A percentile compares a stretch with the other conserved stretches of the same genome.
Evolutionary conservation across 35 echinoderm and acorn worm genomes (phyloP).

Genomic region (Apostichopus californicus): DNA sequence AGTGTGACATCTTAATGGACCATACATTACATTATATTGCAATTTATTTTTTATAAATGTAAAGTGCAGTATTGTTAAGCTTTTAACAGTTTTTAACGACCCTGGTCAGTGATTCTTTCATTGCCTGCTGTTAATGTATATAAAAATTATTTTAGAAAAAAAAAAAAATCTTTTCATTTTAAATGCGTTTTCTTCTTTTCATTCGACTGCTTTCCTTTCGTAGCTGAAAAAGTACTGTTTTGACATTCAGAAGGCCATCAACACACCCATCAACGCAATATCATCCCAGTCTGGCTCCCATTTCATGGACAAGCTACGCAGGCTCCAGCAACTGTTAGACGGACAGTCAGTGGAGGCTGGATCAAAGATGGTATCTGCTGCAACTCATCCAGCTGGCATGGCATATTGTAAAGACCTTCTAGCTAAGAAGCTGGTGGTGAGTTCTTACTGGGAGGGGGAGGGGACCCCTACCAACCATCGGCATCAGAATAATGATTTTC

Average conservation of each 20-base stretch:
- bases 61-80: no score
- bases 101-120: no score
- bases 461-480: no score
- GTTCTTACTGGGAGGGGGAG: background rate
- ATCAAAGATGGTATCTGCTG: slow-evolving; percentile 51
- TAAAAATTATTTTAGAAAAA: no score
- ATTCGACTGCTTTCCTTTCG: background rate
- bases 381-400: slow-evolving; percentile 55
- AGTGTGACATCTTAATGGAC: no score
- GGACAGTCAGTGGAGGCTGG: slow-evolving; percentile 74
- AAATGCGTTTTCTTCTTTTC: no score
- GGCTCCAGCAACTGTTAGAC: slow-evolving; percentile 63
- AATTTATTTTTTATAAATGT: no score
- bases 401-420: slow-evolving; percentile 79
- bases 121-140: no score
- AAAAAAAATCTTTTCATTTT: no score
- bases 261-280: slow-evolving; percentile 84
- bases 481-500: no score
- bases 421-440: slow-evolving; percentile 94
- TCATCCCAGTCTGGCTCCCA: slow-evolving; percentile 85
- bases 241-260: slow-evolving; percentile 90
- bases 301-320: slow-evolving; percentile 71
- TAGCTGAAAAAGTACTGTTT: slow-evolving; percentile 92
- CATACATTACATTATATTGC: no score
- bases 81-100: no score